A percentile compares a stretch with the other conserved stretches of the same genome.
phyloP scores from a whole-genome alignment of 2,888 invertebrate genomes.

The Mellilla xanthometata region DNA sequence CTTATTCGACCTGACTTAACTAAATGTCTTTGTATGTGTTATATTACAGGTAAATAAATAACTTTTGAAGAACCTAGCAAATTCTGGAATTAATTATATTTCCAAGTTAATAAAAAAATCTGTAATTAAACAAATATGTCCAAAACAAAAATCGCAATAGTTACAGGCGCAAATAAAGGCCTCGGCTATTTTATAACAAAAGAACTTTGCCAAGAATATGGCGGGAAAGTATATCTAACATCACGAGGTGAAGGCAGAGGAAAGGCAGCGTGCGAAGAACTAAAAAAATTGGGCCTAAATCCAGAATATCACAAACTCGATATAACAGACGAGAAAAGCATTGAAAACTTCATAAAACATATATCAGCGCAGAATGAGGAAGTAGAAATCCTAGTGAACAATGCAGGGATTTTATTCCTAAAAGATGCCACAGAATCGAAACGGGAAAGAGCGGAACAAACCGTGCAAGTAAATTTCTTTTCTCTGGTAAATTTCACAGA shows the following conservation, averaged over 20 bases:
- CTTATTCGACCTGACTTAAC: too few species aligned
- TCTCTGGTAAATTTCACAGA: slow-evolving; percentile 74
- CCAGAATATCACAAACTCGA: slow-evolving; percentile 87
- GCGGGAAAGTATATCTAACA: slow-evolving; percentile 87
- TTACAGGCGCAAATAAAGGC: slow-evolving; percentile 90
- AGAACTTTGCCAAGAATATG: slow-evolving; percentile 84
- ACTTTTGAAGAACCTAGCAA: too few species aligned
- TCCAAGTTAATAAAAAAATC: too few species aligned
- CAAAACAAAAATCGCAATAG: slow-evolving; percentile 60
- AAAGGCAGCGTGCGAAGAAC: slow-evolving; percentile 76
- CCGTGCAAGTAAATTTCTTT: slow-evolving; percentile 60
- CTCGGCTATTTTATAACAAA: slow-evolving; percentile 87
- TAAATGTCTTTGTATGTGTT: too few species aligned
- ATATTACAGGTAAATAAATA: too few species aligned
- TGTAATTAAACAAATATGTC: slow-evolving; percentile 35
- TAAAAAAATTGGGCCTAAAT: slow-evolving; percentile 72
- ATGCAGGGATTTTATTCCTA: slow-evolving; percentile 83
- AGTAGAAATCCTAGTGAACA: slow-evolving; percentile 88
- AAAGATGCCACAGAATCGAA: slow-evolving; percentile 62
- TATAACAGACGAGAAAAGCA: slow-evolving; percentile 82
- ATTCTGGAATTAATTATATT: too few species aligned
- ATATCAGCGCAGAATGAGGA: slow-evolving; percentile 82
- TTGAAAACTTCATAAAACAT: slow-evolving; percentile 77
- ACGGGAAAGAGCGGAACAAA: slow-evolving; percentile 55
- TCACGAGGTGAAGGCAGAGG: slow-evolving; percentile 84